These are phyloP conservation scores for Zygaena filipendulae DNA, from an alignment of 2,888 invertebrate species.

Conservation along the genomic window DNA sequence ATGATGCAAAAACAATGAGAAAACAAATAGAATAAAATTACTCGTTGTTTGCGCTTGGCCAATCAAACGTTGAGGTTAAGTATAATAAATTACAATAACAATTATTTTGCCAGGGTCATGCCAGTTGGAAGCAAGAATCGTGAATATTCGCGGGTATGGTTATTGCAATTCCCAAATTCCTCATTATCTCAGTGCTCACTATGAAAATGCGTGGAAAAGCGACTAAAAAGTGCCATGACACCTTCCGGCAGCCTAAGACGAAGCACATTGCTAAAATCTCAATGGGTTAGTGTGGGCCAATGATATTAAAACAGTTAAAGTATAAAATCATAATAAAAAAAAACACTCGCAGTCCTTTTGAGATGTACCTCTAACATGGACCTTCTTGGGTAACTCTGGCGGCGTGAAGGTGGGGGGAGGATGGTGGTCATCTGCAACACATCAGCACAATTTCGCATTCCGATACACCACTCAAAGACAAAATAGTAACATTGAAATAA, in stretches of 20 bases:
- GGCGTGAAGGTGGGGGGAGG: conserved; percentile 98
- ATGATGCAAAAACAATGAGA: conserved; percentile 42
- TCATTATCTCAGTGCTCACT: conserved; percentile 46
- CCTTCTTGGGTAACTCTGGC: conserved; percentile 99
- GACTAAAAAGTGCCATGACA: conserved; percentile 62
- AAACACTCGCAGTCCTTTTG: conserved; percentile 57
- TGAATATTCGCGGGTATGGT: too few relatives aligned
- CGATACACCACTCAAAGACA: conserved; percentile 62
- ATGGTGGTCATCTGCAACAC: conserved; percentile 96
- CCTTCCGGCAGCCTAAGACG: conserved; percentile 43
- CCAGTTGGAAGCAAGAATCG: conserved; percentile 42
- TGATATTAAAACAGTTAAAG: too few relatives aligned
- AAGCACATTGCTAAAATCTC: conserved; percentile 52
- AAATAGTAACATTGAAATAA: too few relatives aligned
- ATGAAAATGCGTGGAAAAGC: conserved; percentile 64
- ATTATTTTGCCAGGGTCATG: conserved; percentile 60
- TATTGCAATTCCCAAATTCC: too few relatives aligned
- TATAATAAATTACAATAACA: too few relatives aligned
- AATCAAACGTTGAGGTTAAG: too few relatives aligned
- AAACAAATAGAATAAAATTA: too few relatives aligned
- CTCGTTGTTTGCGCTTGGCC: too few relatives aligned
- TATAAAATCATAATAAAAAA: too few relatives aligned
- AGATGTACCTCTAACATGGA: conserved; percentile 93
- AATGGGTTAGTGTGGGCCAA: conserved; percentile 54
- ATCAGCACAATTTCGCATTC: conserved; percentile 75